A percentile compares a stretch with the other conserved stretches of the same genome.
phyloP scores from a whole-genome alignment of 2,797 vertebrate genomes.

The Xenentodon cancila region DNA sequence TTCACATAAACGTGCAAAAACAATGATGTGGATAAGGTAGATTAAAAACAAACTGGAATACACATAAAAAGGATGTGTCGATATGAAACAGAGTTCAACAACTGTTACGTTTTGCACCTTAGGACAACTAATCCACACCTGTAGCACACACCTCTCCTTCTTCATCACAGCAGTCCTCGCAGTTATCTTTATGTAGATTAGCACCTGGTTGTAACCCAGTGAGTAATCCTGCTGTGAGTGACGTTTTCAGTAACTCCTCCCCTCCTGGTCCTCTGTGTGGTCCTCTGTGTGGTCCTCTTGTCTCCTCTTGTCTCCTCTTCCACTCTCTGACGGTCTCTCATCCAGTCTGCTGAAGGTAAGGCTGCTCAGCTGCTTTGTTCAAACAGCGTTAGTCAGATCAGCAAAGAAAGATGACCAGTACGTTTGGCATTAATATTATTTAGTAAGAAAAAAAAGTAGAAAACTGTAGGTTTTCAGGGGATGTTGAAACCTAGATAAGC shows the following conservation, averaged over 20 bases:
- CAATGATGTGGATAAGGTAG: too few relatives aligned
- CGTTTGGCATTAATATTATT: neutral
- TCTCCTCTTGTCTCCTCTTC: slow-evolving; percentile 16
- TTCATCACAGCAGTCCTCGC: slow-evolving; percentile 3
- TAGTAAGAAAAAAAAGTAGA: neutral
- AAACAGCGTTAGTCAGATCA: neutral
- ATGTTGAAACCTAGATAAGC: too few relatives aligned
- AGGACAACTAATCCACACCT: neutral
- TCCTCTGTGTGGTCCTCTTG: neutral
- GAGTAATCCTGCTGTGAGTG: slow-evolving; percentile 63
- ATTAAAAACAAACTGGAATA: neutral
- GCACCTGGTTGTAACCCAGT: slow-evolving; percentile 48
- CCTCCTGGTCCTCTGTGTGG: slow-evolving; percentile 28
- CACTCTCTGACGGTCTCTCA: slow-evolving; percentile 45
- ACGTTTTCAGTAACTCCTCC: slow-evolving; percentile 59
- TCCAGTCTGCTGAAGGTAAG: slow-evolving; percentile 75
- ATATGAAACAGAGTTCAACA: too few relatives aligned
- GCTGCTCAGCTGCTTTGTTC: slow-evolving; percentile 14
- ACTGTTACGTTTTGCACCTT: neutral
- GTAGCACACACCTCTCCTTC: neutral
- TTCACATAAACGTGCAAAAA: too few relatives aligned
- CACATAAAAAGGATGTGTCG: neutral
- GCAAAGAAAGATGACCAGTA: neutral
- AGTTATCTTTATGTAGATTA: slow-evolving; percentile 44
- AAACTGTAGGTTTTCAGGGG: too few relatives aligned